Conservation (phyloP, 2,113 vertebrate species). For the Callocephalon fimbriatum region DNA sequence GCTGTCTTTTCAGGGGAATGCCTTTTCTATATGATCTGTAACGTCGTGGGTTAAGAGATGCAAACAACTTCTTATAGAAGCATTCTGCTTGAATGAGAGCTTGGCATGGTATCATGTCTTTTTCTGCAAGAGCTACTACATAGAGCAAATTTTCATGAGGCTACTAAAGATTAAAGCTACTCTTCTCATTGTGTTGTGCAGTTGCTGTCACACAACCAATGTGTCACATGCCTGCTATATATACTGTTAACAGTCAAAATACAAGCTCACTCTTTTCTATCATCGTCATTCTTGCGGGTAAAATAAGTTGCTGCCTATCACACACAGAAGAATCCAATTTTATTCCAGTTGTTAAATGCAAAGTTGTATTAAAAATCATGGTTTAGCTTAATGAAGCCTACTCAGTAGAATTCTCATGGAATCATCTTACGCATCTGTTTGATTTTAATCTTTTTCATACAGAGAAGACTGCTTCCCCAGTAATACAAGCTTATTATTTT, state of each 20-base stretch:
- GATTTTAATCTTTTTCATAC: not conserved
- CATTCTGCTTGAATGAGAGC: not conserved
- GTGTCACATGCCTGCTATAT: rapidly evolving
- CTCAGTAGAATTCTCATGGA: not conserved
- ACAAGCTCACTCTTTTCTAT: not conserved
- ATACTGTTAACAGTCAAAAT: not conserved
- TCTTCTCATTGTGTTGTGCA: not conserved
- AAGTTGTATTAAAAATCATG: not conserved
- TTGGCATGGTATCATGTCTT: not conserved
- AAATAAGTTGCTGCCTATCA: not conserved
- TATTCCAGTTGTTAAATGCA: not conserved
- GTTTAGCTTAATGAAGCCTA: not conserved
- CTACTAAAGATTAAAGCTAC: not conserved
- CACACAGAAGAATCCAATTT: not conserved
- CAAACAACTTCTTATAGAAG: not conserved
- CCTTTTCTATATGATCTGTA: not conserved
- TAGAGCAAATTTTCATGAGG: not conserved
- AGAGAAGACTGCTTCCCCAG: not conserved
- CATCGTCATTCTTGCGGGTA: not conserved
- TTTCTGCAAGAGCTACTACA: not conserved
- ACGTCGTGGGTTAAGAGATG: not conserved
- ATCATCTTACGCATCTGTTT: not conserved
- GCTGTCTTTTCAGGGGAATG: not conserved
- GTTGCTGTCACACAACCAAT: not conserved
- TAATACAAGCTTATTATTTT: not conserved